Conservation (phyloP, 2,888 invertebrate species). For the Protula sp. region DNA sequence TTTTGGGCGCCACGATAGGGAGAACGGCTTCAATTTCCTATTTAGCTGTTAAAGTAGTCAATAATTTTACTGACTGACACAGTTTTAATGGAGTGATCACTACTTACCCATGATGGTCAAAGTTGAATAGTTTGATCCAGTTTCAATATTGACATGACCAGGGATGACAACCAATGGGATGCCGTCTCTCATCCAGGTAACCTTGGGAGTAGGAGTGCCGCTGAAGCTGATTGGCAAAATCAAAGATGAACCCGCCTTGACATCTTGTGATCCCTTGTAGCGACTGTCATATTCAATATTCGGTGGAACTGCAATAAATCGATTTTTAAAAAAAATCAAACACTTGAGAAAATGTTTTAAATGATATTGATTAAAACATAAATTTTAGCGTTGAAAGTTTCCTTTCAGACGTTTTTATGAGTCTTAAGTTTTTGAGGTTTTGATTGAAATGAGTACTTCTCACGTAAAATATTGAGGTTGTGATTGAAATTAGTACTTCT, state of each 20-base stretch:
- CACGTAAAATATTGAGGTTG: no score
- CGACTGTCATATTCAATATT: constrained; percentile 18
- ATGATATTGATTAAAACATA: neutral
- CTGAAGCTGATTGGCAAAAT: constrained; percentile 33
- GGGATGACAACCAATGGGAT: constrained; percentile 13
- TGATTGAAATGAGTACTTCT: no score
- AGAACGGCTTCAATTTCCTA: no score
- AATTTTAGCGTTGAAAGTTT: neutral
- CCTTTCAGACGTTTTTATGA: no score
- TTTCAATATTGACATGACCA: constrained; percentile 24
- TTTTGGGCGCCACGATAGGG: no score
- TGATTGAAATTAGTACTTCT: no score
- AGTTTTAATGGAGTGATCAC: neutral
- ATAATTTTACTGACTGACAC: no score
- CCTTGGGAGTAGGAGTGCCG: constrained; percentile 51
- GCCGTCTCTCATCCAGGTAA: constrained; percentile 24
- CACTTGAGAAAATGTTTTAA: neutral
- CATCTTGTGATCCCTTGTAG: constrained; percentile 18
- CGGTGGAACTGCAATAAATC: constrained; percentile 20
- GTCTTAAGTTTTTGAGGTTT: no score
- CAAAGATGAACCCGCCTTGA: constrained; percentile 22
- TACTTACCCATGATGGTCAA: constrained; percentile 17
- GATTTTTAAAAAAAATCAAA: neutral
- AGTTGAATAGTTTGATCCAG: constrained; percentile 23
- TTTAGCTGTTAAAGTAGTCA: no score